Conservation (phyloP, 2,888 invertebrate genomes). For the Spisula solida region DNA sequence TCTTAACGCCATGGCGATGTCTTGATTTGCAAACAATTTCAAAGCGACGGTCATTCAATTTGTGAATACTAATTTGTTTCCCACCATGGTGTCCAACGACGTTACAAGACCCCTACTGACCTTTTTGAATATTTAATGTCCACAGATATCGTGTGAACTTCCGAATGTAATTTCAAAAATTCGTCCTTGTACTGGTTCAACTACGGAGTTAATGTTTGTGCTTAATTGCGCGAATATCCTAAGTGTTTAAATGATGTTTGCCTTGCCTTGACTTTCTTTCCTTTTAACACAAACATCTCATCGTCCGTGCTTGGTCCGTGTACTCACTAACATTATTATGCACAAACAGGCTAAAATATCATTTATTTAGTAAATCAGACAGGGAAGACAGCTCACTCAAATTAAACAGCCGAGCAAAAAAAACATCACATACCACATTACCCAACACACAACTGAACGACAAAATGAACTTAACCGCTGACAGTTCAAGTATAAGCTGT, state of each 20-base stretch:
- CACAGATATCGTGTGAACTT: conserved; percentile 4
- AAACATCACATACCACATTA: no score
- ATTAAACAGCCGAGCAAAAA: no score
- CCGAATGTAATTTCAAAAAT: background rate
- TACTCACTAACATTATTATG: no score
- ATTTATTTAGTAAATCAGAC: no score
- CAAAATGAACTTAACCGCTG: no score
- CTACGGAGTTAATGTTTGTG: background rate
- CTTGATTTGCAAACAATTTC: background rate
- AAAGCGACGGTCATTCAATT: background rate
- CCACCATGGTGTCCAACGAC: background rate
- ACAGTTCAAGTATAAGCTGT: no score
- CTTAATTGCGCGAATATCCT: background rate
- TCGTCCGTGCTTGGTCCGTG: no score
- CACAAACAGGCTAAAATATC: no score
- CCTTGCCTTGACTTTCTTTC: background rate
- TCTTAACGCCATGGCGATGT: background rate
- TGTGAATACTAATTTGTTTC: conserved; percentile 2
- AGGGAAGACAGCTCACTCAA: no score
- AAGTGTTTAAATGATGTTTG: background rate
- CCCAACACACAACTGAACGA: no score
- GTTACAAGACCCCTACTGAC: background rate
- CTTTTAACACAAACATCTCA: no score
- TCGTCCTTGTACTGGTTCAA: background rate
- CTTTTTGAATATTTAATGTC: background rate